Base-by-base conservation (phyloP, 2,888 invertebrate genomes). In the Zaprionus obscuricornis region DNA sequence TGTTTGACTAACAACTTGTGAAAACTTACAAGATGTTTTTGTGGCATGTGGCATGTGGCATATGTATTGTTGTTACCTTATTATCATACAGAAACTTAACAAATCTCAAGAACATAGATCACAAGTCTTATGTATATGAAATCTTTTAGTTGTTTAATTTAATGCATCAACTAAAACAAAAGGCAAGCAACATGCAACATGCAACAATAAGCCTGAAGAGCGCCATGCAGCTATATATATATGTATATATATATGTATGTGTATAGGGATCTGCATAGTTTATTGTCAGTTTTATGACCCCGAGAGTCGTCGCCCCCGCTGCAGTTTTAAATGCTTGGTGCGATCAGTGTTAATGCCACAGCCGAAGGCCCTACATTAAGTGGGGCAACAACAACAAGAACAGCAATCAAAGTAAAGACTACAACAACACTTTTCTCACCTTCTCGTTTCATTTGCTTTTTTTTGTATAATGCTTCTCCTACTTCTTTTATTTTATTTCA, bases 271-370 rank as follows among this genome's bases (percentile, higher is more conserved):
- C 59, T 71, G 67, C 71, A 56, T 57, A 60, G 67, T 74, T 74
- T 71, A 74, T 71, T 75, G 65, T 71, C 75, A 70, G 57, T 67
- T 73, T 74, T 71, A 74, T 71, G 72, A 66, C 58, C 27, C 34
- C 14, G 2, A 33, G 14, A 18, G 43, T 57, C 68, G 17, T 11
- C 36, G 76, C 81, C 58, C 59, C 52, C 60, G 76, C 76, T 68
- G 54, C 63, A 69, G 57, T 58, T 73, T 60, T 66, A 66, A 73
- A 76, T 75, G 73, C 64, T 67, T 34, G 50, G 34, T n/a, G n/a
- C 65, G 68, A 75, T 72, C 75, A 72, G 69, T 42, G 62, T 56
- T 74, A 72, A 74, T 74, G 72, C 68, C 67, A n/a, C 39, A 57
- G 65, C 27, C 52, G 31, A 20, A 51, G 74, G 51, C 54, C 71